Percentiles rank a stretch among this genome's conserved stretches.
These are phyloP conservation scores for Datnioides undecimradiatus DNA, from an alignment of 2,113 vertebrate species.

Conservation along the genomic window DNA sequence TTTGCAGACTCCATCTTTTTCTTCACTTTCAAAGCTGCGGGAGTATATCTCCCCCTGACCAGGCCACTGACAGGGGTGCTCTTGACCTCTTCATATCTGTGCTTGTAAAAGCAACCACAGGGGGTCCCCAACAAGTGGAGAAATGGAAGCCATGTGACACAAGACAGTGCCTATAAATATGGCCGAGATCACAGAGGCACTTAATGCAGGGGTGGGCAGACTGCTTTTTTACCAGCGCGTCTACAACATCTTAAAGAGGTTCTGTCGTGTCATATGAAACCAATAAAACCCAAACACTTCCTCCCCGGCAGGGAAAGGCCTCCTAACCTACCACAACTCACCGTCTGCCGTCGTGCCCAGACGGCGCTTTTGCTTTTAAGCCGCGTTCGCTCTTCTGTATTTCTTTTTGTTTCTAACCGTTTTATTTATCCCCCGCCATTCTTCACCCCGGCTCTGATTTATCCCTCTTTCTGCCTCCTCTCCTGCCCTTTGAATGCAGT, in stretches of 20 bases:
- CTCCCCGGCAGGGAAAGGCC: constrained; percentile 72
- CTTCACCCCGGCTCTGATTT: constrained; percentile 35
- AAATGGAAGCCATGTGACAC: constrained; percentile 88
- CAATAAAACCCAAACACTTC: constrained; percentile 86
- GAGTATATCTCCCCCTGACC: constrained; percentile 18
- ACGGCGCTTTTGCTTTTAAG: constrained; percentile 37
- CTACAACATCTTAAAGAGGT: constrained; percentile 87
- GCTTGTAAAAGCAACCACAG: constrained; percentile 85
- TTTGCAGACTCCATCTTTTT: neutral
- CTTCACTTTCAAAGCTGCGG: neutral
- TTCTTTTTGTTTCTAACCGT: constrained; percentile 10
- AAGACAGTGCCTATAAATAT: constrained; percentile 88
- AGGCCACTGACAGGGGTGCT: constrained; percentile 62
- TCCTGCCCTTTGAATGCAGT: neutral
- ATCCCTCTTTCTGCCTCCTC: constrained; percentile 19
- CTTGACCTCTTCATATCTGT: constrained; percentile 83
- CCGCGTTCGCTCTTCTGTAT: constrained; percentile 26
- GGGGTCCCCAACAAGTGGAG: constrained; percentile 84
- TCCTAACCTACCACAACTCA: constrained; percentile 68
- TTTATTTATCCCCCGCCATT: constrained; percentile 27
- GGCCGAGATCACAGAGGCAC: constrained; percentile 84
- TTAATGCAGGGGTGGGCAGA: constrained; percentile 83
- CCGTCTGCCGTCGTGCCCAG: constrained; percentile 46
- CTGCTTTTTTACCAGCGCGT: constrained; percentile 84
- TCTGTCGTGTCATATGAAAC: constrained; percentile 86